Evolutionary conservation across 2,113 vertebrate species (phyloP), one percentile per base, ranked within the genome.

Genomic region (Coptodon rendalli): DNA sequence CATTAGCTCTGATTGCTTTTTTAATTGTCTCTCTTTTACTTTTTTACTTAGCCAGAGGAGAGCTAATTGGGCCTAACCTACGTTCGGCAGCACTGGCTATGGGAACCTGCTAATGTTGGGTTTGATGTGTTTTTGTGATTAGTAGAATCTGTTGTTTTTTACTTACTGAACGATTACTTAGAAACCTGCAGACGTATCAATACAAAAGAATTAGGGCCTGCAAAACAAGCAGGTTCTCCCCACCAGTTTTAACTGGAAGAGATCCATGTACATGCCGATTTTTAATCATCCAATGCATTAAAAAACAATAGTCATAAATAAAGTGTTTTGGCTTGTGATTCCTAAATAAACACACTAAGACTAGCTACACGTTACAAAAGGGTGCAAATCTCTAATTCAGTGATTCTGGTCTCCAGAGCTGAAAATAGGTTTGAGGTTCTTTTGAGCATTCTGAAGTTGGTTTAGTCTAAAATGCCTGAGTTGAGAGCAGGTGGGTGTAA

Each of bases 401-500:
- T 29, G 24, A 59, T 2, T 29, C 56, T 59, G 24, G 56, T 16
- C 24, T 29, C 56, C 56, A 57, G 56, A 0, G 13, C 24, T 57
- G 54, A 57, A 29, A 16, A 29, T 0, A 16, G 56, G 0, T 0
- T 8, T 57, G 56, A 57, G 24, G 24, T 16, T 29, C 54, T 8
- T 57, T 29, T 57, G 7, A 29, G 0, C 7, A 27, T 9, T 29
- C 7, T 57, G 56, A 29, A 57, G 7, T 29, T 57, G 24, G 24
- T 16, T 57, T 29, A 27, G 13, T 9, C 3, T 57, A 57, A 57
- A 57, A 0, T 16, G 13, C 0, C 24, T 8, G 56, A 5, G 56
- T 16, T 0, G 24, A 57, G 24, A 29, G 56, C 24, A 2, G 0
- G 13, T 57, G 0, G 0, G 0, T 57, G 56, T 27, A 0, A 16